A percentile compares a stretch with the other conserved stretches of the same genome.
These are phyloP conservation scores for Drosophila fuyamai DNA, from an alignment of 1,140 invertebrate species.

Conservation along the genomic window DNA sequence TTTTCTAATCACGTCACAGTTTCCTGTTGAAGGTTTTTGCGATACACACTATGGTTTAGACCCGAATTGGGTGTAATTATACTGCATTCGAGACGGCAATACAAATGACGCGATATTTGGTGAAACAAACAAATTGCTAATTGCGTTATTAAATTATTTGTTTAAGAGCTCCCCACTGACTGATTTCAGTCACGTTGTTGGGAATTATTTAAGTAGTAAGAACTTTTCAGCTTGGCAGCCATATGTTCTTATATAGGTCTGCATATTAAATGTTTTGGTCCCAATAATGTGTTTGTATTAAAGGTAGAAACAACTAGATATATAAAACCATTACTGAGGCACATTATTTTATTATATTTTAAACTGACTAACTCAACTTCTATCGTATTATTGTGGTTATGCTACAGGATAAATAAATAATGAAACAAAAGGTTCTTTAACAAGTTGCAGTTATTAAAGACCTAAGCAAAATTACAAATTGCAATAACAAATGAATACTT, in stretches of 20 bases:
- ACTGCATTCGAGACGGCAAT: conserved; percentile 61
- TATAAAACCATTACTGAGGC: too few species aligned
- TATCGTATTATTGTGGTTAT: too few species aligned
- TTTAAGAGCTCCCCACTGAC: background rate
- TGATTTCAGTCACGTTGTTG: conserved; percentile 29
- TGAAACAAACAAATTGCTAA: conserved; percentile 45
- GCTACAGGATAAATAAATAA: too few species aligned
- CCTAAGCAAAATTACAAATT: too few species aligned
- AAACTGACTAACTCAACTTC: too few species aligned
- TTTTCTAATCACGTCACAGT: conserved; percentile 49
- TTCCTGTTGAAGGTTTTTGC: conserved; percentile 57
- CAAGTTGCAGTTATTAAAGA: too few species aligned
- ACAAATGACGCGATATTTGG: conserved; percentile 51
- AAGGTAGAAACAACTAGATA: too few species aligned
- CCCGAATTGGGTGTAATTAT: conserved; percentile 62
- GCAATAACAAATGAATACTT: background rate
- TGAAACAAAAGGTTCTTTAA: too few species aligned
- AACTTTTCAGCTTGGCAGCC: conserved; percentile 10
- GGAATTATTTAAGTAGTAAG: conserved; percentile 10
- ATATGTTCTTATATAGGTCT: conserved; percentile 20
- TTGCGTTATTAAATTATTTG: conserved; percentile 33
- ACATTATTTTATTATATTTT: too few species aligned
- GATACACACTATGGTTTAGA: conserved; percentile 48
- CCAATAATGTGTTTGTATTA: too few species aligned
- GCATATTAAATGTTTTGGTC: too few species aligned